Evolutionary conservation across 2,113 vertebrate species (phyloP).

Genomic region (Periophthalmodon schlosseri): DNA sequence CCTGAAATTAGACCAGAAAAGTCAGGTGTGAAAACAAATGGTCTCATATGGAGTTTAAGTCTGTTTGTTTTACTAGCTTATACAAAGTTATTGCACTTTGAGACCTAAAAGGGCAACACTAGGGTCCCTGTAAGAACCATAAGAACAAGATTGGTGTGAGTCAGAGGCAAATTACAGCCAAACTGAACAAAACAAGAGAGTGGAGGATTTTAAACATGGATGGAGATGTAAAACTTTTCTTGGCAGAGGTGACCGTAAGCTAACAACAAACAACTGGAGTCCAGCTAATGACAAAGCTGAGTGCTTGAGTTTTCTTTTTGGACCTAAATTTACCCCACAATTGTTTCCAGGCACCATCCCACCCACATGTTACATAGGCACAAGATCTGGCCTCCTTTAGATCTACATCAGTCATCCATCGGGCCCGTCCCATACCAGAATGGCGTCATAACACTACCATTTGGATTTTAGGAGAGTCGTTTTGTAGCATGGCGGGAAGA

Average conservation of each 20-base stretch:
- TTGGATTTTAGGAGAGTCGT: slow-evolving; percentile 52
- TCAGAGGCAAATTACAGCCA: slow-evolving; percentile 20
- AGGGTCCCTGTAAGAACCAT: neutral
- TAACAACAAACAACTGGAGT: slow-evolving; percentile 42
- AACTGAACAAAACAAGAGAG: slow-evolving; percentile 22
- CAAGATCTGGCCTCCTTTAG: slow-evolving; percentile 46
- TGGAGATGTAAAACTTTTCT: slow-evolving; percentile 55
- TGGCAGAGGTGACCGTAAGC: slow-evolving; percentile 45
- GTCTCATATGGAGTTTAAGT: neutral
- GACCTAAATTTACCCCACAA: slow-evolving; percentile 66
- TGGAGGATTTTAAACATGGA: slow-evolving; percentile 48
- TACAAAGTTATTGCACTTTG: neutral
- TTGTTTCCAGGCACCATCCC: slow-evolving; percentile 65
- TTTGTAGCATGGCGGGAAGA: slow-evolving; percentile 42
- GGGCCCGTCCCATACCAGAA: slow-evolving; percentile 52
- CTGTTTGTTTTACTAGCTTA: neutral
- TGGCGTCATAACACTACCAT: slow-evolving; percentile 63
- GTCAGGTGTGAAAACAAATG: neutral
- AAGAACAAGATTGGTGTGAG: neutral
- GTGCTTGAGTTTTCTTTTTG: slow-evolving; percentile 45
- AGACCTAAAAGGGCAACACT: slow-evolving; percentile 1
- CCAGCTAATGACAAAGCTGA: slow-evolving; percentile 54
- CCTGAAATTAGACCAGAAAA: neutral
- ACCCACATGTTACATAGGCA: slow-evolving; percentile 57
- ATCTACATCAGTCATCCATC: slow-evolving; percentile 55